Evolutionary conservation across 2,888 invertebrate species (phyloP).

Genomic region (Galerucella pusilla): DNA sequence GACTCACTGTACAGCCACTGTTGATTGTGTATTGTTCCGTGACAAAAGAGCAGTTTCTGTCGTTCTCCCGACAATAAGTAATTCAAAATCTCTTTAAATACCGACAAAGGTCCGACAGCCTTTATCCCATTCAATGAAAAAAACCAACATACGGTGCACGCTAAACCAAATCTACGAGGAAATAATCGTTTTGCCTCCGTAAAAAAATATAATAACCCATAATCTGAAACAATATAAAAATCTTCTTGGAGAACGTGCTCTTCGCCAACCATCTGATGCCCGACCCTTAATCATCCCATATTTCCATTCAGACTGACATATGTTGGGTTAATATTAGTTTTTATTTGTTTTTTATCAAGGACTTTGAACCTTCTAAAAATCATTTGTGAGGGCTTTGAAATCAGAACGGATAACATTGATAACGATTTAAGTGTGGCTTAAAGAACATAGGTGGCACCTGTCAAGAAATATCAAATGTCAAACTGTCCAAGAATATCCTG

Average conservation of each 20-base stretch:
- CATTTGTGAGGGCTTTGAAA: too few species aligned
- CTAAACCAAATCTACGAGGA: not conserved
- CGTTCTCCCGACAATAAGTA: not conserved
- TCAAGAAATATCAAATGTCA: too few species aligned
- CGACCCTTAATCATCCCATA: constrained; percentile 9
- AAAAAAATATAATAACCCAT: constrained; percentile 19
- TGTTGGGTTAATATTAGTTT: constrained; percentile 12
- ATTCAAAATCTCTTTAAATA: not conserved
- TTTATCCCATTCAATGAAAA: not conserved
- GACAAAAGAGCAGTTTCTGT: not conserved
- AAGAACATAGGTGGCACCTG: too few species aligned
- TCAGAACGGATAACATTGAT: too few species aligned
- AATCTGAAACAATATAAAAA: constrained; percentile 18
- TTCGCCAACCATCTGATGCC: constrained; percentile 9
- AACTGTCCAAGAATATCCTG: too few species aligned
- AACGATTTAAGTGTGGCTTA: too few species aligned
- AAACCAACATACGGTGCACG: constrained; percentile 7
- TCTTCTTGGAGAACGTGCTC: constrained; percentile 1
- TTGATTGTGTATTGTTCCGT: not conserved
- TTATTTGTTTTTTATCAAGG: not conserved
- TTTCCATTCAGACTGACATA: constrained; percentile 11
- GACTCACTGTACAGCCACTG: too few species aligned
- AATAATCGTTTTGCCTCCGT: constrained; percentile 12
- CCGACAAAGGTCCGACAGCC: constrained; percentile 13
- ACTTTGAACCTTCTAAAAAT: not conserved